Evolutionary conservation across 2,113 vertebrate genomes (phyloP), one percentile per base, ranked within the genome.

Genomic region (Turnix velox): DNA sequence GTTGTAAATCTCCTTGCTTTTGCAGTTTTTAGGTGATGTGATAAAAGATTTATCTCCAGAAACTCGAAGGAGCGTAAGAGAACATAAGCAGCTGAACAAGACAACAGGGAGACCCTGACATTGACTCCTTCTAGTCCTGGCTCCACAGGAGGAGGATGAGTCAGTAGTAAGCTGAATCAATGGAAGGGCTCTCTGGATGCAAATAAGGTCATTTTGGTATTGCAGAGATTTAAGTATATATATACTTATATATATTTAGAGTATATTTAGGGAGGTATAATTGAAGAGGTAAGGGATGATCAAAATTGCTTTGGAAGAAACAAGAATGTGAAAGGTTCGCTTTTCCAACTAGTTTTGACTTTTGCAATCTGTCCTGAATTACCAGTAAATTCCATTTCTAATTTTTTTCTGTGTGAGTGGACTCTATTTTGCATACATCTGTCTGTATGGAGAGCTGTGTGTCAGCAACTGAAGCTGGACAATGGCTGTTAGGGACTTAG

Each of bases 401-500:
- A 35, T 39, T 1, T 84, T 67, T 72, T 27, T 25, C 35, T 37
- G 54, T 20, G 6, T 24, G 22, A 33, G 28, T 2, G 7, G 43
- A 63, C 16, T 37, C 30, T 45, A 23, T 54, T 58, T 39, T 48
- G 9, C 0, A 1, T 40, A 4, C 5, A 12, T 18, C 6, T 0
- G 0, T 13, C 8, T 46, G 4, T 61, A 30, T 13, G 30, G 31
- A 67, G 18, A 33, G 27, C 52, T 76, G 12, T 62, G 33, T 80
- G 35, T 39, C 43, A 51, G 15, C 35, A 59, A 12, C 23, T 37
- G 4, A n/a, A 69, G 7, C 15, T 69, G 54, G 25, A n/a, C 14
- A 49, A 39, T 14, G 22, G 48, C 31, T 72, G 23, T 30, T 9
- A 40, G 43, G 33, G 14, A 49, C 28, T 19, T 75, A 12, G 7